These are phyloP conservation scores for Norana najaformis DNA, from an alignment of 2,888 invertebrate species.

Conservation along the genomic window DNA sequence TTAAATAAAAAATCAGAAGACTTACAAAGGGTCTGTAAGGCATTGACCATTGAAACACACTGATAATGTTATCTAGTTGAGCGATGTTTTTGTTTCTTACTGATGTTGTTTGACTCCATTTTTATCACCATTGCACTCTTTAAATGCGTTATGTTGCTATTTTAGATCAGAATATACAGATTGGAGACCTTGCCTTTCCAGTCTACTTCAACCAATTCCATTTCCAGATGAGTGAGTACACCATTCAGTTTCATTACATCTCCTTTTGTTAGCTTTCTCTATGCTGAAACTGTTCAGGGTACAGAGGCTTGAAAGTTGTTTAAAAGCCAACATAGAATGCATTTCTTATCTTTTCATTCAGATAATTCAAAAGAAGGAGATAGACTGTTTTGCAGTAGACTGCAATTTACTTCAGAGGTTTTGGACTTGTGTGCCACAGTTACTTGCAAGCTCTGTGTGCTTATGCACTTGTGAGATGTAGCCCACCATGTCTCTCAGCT, in stretches of 20 bases:
- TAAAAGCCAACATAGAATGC: too few species aligned
- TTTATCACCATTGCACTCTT: neutral
- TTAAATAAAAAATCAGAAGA: neutral
- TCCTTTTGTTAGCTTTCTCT: too few species aligned
- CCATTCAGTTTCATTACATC: neutral
- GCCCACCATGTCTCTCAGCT: too few species aligned
- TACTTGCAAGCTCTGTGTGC: too few species aligned
- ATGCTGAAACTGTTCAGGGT: neutral
- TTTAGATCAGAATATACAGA: slow-evolving; percentile 76
- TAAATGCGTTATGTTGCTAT: neutral
- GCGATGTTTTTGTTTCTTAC: neutral
- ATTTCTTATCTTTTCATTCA: too few species aligned
- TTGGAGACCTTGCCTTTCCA: slow-evolving; percentile 75
- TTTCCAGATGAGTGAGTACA: slow-evolving; percentile 69
- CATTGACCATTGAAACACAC: neutral
- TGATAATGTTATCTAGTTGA: neutral
- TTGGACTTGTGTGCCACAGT: too few species aligned
- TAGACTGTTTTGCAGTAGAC: too few species aligned
- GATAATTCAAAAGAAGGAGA: too few species aligned
- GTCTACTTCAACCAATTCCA: slow-evolving; percentile 77
- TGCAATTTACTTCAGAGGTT: too few species aligned
- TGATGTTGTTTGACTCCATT: neutral
- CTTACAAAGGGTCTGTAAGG: neutral
- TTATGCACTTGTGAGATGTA: too few species aligned
- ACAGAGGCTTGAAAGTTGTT: too few species aligned